Evolutionary conservation across 1,140 invertebrate genomes (phyloP).

Genomic region (Trichonephila clavipes): DNA sequence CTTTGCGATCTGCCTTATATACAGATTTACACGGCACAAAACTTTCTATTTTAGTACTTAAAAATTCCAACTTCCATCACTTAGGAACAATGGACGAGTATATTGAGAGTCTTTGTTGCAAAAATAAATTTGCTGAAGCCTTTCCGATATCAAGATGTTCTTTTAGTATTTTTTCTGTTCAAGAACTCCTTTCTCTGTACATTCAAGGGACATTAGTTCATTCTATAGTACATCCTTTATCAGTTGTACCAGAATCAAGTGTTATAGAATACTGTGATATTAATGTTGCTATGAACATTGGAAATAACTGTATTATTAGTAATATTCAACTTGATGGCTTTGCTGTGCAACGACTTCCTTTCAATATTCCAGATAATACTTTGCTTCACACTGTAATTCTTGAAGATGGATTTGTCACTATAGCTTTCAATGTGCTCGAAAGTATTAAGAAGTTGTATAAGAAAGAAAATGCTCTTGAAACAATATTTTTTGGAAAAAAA

Average conservation of each 20-base stretch:
- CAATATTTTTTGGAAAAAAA: conserved; percentile 79
- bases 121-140: conserved; percentile 79
- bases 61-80: conserved; percentile 82
- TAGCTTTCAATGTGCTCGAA: conserved; percentile 81
- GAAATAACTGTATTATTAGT: conserved; percentile 81
- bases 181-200: conserved; percentile 38
- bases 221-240: conserved; percentile 65
- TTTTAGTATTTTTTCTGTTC: background rate
- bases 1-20: conserved; percentile 79
- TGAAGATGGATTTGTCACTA: conserved; percentile 80
- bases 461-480: conserved; percentile 58
- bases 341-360: conserved; percentile 9
- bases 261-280: conserved; percentile 82
- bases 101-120: conserved; percentile 80
- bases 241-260: conserved; percentile 51
- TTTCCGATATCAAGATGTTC: conserved; percentile 77
- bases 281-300: conserved; percentile 79
- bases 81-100: conserved; percentile 82
- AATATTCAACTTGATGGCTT: conserved; percentile 77
- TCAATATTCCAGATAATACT: conserved; percentile 79
- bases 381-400: conserved; percentile 81
- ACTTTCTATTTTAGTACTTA: conserved; percentile 80
- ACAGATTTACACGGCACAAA: conserved; percentile 79
- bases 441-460: conserved; percentile 80
- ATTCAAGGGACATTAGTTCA: conserved; percentile 65